phyloP scores from a whole-genome alignment of 2,888 invertebrate genomes.

The Lordiphosa andalusiaca region DNA sequence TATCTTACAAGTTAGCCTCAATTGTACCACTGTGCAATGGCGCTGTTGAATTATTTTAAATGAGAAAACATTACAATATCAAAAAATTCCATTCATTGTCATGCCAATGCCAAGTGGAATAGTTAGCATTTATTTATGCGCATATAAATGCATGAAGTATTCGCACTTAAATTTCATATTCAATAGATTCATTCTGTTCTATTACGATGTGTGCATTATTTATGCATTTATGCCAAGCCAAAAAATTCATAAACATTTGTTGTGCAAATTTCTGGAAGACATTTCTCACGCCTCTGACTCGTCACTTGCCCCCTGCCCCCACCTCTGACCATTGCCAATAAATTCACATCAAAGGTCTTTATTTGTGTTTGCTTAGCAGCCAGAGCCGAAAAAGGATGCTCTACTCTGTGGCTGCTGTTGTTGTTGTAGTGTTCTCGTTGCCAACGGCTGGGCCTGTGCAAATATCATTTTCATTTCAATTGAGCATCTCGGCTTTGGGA shows the following conservation, averaged over 20 bases:
- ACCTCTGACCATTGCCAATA: conserved; percentile 59
- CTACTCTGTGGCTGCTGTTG: conserved; percentile 7
- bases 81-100: conserved; percentile 15
- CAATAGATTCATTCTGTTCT: conserved; percentile 40
- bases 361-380: conserved; percentile 75
- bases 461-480: conserved; percentile 77
- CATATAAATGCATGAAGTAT: conserved; percentile 49
- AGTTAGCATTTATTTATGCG: conserved; percentile 54
- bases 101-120: conserved; percentile 23
- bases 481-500: conserved; percentile 61
- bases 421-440: conserved; percentile 16
- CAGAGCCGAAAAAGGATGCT: conserved; percentile 69
- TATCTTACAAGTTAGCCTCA: too few relatives aligned
- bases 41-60: conserved; percentile 19
- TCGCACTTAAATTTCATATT: conserved; percentile 35
- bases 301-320: conserved; percentile 7
- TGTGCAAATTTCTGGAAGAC: conserved; percentile 75
- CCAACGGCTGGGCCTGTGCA: conserved; percentile 63
- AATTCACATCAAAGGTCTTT: conserved; percentile 74
- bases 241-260: conserved; percentile 78
- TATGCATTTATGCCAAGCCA: conserved; percentile 52
- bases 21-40: too few relatives aligned
- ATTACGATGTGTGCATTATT: conserved; percentile 39
- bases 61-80: conserved; percentile 40
- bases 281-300: conserved; percentile 62